Base-by-base conservation (phyloP, 2,797 vertebrate species). In the Alosa sapidissima region DNA sequence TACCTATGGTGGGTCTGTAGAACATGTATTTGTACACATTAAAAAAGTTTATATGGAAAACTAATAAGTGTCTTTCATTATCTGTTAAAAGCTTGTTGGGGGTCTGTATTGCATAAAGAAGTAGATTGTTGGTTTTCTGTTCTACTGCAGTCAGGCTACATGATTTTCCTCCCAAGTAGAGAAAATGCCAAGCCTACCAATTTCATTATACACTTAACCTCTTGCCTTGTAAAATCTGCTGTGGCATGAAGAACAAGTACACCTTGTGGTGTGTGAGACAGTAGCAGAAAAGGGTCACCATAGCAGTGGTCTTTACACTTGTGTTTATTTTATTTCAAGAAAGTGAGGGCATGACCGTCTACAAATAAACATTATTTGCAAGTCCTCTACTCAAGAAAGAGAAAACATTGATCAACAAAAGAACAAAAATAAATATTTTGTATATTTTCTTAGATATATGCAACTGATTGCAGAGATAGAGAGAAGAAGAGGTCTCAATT, bases 361-460 rank as follows among this genome's bases (percentile, higher is more conserved):
- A 90, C 88, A 89, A 90, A 89, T 90, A 86, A 90, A 89, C 88
- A 86, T 86, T 78, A 84, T 89, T 85, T 88, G 88, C 87, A 82
- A 85, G 85, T 86, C 86, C 88, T 72, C 87, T 89, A 89, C 88
- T 89, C 81, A 83, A 89, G 86, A 89, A 89, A 89, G 83, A 89
- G 84, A 89, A 78, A 88, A 89, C 87, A 88, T 85, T 84, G 87
- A 88, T 87, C 87, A 84, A 88, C 87, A 87, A 90, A 89, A 85
- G 88, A 78, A 78, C 72, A 78, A 90, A 90, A 90, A 90, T 90
- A 90, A 90, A 90, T 90, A 90, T 89, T 89, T 88, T 88, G 84
- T 90, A 90, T 78, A 78, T 78, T 90, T 89, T 81, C 68, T 78
- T 85, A 88, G 91, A 93, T 87, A 90, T 92, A 92, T 90, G 91